phyloP scores from a whole-genome alignment of 2,797 vertebrate genomes.

The Etheostoma nigrum region DNA sequence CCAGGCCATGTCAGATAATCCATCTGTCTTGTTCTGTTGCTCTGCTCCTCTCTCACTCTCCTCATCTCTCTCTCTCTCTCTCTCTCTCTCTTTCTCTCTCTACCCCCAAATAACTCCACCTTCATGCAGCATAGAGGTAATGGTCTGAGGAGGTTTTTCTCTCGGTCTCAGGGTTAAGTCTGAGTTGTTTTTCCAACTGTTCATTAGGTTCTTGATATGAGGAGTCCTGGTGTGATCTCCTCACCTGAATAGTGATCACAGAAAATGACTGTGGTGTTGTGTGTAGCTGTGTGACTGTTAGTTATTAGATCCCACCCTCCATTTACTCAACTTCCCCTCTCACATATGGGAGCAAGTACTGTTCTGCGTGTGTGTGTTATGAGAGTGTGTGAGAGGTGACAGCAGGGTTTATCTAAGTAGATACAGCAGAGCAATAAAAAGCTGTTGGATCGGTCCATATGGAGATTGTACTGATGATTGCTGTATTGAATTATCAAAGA shows the following conservation, averaged over 20 bases:
- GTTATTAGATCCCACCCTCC: slow-evolving; percentile 77
- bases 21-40: slow-evolving; percentile 68
- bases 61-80: slow-evolving; percentile 47
- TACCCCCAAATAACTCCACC: slow-evolving; percentile 72
- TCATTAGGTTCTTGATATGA: slow-evolving; percentile 56
- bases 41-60: slow-evolving; percentile 46
- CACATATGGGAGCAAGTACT: slow-evolving; percentile 79
- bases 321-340: slow-evolving; percentile 70
- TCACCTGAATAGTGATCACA: slow-evolving; percentile 79
- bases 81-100: slow-evolving; percentile 33
- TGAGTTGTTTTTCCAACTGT: slow-evolving; percentile 41
- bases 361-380: slow-evolving; percentile 50
- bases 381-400: slow-evolving; percentile 60
- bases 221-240: slow-evolving; percentile 71
- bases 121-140: slow-evolving; percentile 68
- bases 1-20: slow-evolving; percentile 71
- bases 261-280: slow-evolving; percentile 73
- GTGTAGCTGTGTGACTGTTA: slow-evolving; percentile 60
- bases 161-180: slow-evolving; percentile 39
- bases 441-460: slow-evolving; percentile 24
- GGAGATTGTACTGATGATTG: slow-evolving; percentile 44
- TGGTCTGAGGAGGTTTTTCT: slow-evolving; percentile 61
- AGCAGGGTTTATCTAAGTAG: slow-evolving; percentile 64
- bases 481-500: slow-evolving; percentile 43
- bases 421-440: slow-evolving; percentile 54